phyloP scores from a whole-genome alignment of 2,113 vertebrate species.

The Prinia subflava region DNA sequence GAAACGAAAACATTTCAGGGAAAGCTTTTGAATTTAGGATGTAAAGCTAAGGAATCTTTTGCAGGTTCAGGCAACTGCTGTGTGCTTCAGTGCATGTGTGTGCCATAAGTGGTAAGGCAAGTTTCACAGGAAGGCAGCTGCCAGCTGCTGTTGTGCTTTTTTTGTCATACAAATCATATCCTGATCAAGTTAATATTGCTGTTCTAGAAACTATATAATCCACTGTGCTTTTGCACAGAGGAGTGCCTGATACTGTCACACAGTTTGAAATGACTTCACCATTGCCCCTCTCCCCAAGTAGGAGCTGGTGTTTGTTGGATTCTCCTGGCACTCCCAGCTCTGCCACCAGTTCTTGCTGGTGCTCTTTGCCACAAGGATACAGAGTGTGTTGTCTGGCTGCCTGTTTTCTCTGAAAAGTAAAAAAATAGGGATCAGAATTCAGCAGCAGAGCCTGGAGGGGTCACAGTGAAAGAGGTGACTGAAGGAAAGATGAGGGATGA shows the following conservation, averaged over 20 bases:
- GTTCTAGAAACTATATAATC: neutral
- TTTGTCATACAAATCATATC: neutral
- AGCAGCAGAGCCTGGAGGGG: neutral
- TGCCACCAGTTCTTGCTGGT: neutral
- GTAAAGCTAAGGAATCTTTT: neutral
- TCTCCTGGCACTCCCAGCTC: neutral
- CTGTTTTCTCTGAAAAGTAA: neutral
- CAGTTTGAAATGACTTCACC: neutral
- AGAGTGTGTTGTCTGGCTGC: accelerated
- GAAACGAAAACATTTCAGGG: neutral
- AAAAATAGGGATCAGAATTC: neutral
- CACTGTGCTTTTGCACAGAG: neutral
- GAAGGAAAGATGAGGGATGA: neutral
- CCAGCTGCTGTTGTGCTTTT: neutral
- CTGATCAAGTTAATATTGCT: neutral
- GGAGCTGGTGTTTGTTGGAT: neutral
- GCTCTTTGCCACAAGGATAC: neutral
- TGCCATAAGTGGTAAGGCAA: neutral
- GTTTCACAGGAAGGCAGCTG: neutral
- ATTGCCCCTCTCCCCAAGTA: neutral
- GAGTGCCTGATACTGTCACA: neutral
- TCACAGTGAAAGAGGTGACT: neutral
- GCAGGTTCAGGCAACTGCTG: neutral
- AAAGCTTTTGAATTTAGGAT: neutral
- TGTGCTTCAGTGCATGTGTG: neutral